Conservation (phyloP, 37 sponge, comb jelly and placozoan genomes). For the Geodia barretti region DNA sequence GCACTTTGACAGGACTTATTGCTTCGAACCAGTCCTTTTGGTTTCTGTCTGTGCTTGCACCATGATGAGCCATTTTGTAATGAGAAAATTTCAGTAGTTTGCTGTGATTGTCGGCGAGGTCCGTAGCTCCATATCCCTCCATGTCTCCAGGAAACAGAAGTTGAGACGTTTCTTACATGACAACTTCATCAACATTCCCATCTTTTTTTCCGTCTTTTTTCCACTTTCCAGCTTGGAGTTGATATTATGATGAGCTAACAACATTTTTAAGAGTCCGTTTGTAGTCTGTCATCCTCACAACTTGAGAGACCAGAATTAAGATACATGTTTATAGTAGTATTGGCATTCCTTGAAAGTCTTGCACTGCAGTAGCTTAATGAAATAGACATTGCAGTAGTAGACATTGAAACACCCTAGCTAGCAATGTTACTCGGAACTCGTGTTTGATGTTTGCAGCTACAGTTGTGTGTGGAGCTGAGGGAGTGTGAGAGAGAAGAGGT, state of each 20-base stretch:
- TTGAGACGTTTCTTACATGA: background rate
- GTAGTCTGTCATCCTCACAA: no score
- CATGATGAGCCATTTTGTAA: slow-evolving; percentile 37
- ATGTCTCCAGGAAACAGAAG: slow-evolving; percentile 24
- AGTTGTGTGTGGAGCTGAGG: background rate
- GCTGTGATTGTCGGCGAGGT: background rate
- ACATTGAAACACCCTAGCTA: no score
- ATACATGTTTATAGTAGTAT: no score
- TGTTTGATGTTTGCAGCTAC: no score
- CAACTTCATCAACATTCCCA: slow-evolving; percentile 15
- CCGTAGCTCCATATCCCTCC: slow-evolving; percentile 4
- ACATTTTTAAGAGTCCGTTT: no score
- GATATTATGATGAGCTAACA: no score
- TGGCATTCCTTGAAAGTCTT: no score
- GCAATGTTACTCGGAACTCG: no score
- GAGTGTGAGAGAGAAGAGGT: slow-evolving; percentile 8
- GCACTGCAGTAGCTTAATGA: no score
- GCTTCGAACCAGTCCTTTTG: background rate
- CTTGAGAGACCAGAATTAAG: no score
- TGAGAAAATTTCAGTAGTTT: background rate
- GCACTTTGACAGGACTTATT: slow-evolving; percentile 1
- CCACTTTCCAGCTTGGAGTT: slow-evolving; percentile 3
- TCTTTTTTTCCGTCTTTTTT: background rate
- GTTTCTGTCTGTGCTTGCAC: slow-evolving; percentile 21
- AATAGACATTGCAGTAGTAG: no score